Base-by-base conservation (phyloP, 2,797 vertebrate species). In the Lacerta agilis region DNA sequence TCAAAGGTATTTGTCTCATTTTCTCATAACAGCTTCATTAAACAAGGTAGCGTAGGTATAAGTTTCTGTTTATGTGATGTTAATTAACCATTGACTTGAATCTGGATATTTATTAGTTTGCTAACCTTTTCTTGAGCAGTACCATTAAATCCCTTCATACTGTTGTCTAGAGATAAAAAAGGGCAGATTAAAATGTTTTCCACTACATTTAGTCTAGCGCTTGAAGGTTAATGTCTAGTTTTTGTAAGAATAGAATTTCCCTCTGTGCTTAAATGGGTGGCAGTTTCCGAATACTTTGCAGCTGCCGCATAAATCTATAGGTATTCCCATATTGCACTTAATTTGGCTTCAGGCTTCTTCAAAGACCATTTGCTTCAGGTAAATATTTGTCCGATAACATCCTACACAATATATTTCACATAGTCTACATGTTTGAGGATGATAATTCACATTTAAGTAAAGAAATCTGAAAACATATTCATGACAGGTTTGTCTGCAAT, bases 91-190 rank as follows among this genome's bases (percentile, higher is more conserved):
- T 66, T 82, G 75, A 85, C 78, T 88, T 0, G 0, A 20, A 3
- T 13, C 79, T 91, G 91, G 91, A 87, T 94, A 95, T 92, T 89
- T 92, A 87, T 91, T 89, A 76, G n/a, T 84, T 88, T 92, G 90
- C 69, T 93, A 93, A 90, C 36, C 36, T 91, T 90, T 85, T 89
- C 13, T 87, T 86, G 29, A 72, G 88, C 79, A 25, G 77, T 87
- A 71, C 9, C 82, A 75, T 86, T 91, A 92, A 94, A 87, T 18
- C 92, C 71, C 27, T 0, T 15, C 23, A 86, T n/a, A 87, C 2
- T 1, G 7, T 90, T 91, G 36, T 86, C 83, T 89, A 77, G 81
- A 95, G 58, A 85, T 66, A 75, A 64, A 87, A 29, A 91, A 33
- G 3, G 89, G 15, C 1, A 91, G 25, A 92, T 79, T 79, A 58